Base-by-base conservation (phyloP, 1,140 invertebrate genomes). In the Pseudomyrmex flavicornis region DNA sequence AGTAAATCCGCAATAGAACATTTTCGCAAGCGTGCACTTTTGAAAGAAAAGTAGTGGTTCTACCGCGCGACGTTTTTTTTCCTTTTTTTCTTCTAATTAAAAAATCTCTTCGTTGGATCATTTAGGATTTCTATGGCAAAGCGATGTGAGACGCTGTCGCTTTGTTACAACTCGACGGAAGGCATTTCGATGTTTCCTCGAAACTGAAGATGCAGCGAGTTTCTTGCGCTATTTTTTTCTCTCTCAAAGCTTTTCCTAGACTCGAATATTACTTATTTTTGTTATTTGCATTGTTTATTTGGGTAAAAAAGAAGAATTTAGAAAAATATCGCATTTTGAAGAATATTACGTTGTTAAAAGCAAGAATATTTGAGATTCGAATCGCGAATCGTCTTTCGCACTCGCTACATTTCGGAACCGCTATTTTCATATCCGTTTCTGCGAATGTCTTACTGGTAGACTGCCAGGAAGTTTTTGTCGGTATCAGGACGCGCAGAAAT, bases 341-440 rank as follows among this genome's bases (percentile, higher is more conserved):
- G 9, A 2, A 46, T 35, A 44, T n/a, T 3, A 13, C n/a, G 2
- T 13, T 44, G 22, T 5, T 46, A 59, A 59, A 52, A 15, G n/a
- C 12, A 5, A n/a, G 48, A 5, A 77, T 20, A 15, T 68, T 26
- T 44, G 26, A 20, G 46, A 54, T 17, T 17, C 48, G 2, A 8
- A 54, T 44, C n/a, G 48, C 74, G 26, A 68, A 22, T 77, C 26
- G 12, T 20, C 26, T 26, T 22, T 62, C 48, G n/a, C 17, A 5
- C n/a, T 8, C 15, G 22, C 17, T 20, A 44, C 52, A 44, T 87
- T 73, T 62, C 20, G 58, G 56, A 35, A 68, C 85, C 69, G 77
- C 82, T 88, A 88, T 89, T 89, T 89, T 77, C 62, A 86, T n/a
- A 76, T 59, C 62, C 68, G 58, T 56, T 89, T 89, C 87, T 68